phyloP scores from a whole-genome alignment of 2,113 vertebrate species.

The Poicephalus meyeri region DNA sequence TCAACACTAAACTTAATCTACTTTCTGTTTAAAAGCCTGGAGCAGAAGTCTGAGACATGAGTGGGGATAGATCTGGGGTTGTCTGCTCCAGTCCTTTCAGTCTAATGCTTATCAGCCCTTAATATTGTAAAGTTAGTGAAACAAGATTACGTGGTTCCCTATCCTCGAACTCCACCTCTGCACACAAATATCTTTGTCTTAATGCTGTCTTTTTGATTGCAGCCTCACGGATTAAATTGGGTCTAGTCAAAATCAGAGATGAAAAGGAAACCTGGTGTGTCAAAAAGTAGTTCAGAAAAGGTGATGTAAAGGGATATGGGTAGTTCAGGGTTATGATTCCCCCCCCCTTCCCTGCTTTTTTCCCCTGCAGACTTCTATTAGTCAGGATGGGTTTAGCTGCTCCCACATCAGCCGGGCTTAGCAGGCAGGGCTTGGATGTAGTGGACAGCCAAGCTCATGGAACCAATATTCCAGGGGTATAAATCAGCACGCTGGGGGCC shows the following conservation, averaged over 20 bases:
- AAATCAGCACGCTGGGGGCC: rapidly evolving
- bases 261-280: rapidly evolving
- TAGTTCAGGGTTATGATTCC: not conserved
- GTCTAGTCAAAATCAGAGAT: rapidly evolving
- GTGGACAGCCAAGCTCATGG: not conserved
- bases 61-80: too few species aligned
- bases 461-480: too few species aligned
- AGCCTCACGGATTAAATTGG: not conserved
- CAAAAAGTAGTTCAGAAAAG: not conserved
- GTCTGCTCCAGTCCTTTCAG: not conserved
- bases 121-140: rapidly evolving
- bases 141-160: not conserved
- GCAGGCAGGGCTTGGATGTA: not conserved
- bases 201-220: not conserved
- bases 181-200: rapidly evolving
- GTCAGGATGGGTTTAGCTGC: not conserved
- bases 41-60: not conserved
- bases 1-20: not conserved
- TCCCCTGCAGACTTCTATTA: not conserved
- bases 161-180: not conserved
- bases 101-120: not conserved
- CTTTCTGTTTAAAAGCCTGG: not conserved
- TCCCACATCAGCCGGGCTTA: rapidly evolving
- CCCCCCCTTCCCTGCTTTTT: not conserved
- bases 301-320: not conserved